Conservation (phyloP, 2,888 invertebrate genomes). For the Eupithecia exiguata region DNA sequence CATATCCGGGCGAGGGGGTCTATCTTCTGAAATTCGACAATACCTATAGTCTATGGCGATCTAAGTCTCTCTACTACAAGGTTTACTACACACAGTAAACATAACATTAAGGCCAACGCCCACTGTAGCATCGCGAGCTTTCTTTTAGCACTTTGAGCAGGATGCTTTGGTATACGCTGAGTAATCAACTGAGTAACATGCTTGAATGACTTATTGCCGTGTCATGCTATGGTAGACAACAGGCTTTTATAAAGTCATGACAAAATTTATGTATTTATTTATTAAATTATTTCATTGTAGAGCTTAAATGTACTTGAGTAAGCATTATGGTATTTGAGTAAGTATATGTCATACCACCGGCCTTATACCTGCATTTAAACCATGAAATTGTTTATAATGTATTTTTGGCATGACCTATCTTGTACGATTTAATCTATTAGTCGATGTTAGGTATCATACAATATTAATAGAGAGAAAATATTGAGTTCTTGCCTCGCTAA, state of each 20-base stretch:
- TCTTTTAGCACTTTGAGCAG: not conserved
- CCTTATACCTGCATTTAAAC: constrained; percentile 5
- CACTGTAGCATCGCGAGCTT: constrained; percentile 14
- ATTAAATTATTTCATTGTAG: constrained; percentile 15
- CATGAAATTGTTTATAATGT: not conserved
- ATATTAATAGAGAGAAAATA: not conserved
- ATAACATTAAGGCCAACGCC: constrained; percentile 16
- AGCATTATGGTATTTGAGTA: not conserved
- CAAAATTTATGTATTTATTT: constrained; percentile 18
- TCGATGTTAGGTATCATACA: not conserved
- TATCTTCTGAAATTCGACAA: constrained; percentile 99
- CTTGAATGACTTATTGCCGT: constrained; percentile 1
- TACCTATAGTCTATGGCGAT: constrained; percentile 99
- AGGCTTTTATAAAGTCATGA: constrained; percentile 20
- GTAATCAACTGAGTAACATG: not conserved
- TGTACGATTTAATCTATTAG: not conserved
- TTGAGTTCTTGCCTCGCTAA: not conserved
- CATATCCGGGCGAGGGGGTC: constrained; percentile 98
- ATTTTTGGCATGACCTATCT: not conserved
- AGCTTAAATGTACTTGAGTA: constrained; percentile 3
- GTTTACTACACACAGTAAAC: constrained; percentile 95
- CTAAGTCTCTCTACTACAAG: constrained; percentile 99
- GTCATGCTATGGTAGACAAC: constrained; percentile 15
- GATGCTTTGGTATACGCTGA: constrained; percentile 5
- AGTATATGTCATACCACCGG: not conserved